Evolutionary conservation across 1,140 invertebrate genomes (phyloP).

Genomic region (Tetramorium parvispinum): DNA sequence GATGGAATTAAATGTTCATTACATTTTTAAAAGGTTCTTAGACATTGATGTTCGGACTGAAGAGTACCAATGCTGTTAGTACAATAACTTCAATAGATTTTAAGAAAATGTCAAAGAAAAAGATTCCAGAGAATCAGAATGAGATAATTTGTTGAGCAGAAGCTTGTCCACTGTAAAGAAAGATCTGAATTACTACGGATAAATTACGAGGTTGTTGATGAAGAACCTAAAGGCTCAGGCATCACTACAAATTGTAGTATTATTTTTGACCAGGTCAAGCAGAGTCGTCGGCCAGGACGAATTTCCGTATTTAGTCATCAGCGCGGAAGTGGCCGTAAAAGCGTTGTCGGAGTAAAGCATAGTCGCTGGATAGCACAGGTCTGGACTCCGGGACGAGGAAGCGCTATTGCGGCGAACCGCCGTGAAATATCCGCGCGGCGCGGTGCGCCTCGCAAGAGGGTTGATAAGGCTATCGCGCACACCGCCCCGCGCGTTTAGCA

Average conservation of each 20-base stretch:
- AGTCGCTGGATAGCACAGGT: not conserved
- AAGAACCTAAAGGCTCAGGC: not conserved
- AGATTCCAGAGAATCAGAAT: not conserved
- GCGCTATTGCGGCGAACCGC: slow-evolving; percentile 68
- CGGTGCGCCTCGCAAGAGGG: slow-evolving; percentile 76
- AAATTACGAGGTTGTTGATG: not conserved
- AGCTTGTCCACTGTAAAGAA: not conserved
- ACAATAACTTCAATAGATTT: not conserved
- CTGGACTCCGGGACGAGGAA: not conserved
- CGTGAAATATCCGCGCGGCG: slow-evolving; percentile 67
- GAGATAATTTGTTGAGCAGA: not conserved
- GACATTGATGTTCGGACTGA: not conserved
- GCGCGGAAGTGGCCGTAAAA: slow-evolving; percentile 13
- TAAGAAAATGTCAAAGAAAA: not conserved
- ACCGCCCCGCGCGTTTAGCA: slow-evolving; percentile 85
- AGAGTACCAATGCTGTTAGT: not conserved
- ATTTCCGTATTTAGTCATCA: slow-evolving; percentile 24
- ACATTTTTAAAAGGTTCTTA: not conserved
- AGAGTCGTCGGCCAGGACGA: not conserved
- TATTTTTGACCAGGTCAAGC: slow-evolving; percentile 20
- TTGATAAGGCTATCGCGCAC: slow-evolving; percentile 85
- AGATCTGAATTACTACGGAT: not conserved
- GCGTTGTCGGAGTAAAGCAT: slow-evolving; percentile 36
- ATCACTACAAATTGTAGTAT: not conserved
- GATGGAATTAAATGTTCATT: slow-evolving; percentile 13